phyloP scores from a whole-genome alignment of 2,888 invertebrate genomes.

The Nemotelus pantherinus region DNA sequence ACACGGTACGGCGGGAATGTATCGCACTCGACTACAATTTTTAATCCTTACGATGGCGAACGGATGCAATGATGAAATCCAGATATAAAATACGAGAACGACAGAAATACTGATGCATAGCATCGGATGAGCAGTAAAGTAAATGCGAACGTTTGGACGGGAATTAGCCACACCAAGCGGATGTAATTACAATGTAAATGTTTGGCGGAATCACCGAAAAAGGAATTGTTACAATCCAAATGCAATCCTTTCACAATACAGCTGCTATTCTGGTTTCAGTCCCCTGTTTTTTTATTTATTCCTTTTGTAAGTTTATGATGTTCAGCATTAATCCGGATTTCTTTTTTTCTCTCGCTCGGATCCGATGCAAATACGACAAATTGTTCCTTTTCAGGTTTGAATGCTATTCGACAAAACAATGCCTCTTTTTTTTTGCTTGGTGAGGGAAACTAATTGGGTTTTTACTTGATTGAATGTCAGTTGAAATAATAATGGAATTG shows the following conservation, averaged over 20 bases:
- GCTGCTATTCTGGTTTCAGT: neutral
- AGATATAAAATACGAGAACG: constrained; percentile 33
- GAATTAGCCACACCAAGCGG: constrained; percentile 44
- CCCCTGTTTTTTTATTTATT: neutral
- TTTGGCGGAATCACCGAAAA: constrained; percentile 28
- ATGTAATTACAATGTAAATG: constrained; percentile 46
- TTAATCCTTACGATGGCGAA: constrained; percentile 33
- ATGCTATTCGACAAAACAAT: neutral
- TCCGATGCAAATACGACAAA: neutral
- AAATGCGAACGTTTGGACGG: constrained; percentile 39
- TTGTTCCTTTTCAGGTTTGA: constrained; percentile 3
- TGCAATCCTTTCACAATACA: constrained; percentile 31
- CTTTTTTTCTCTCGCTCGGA: neutral
- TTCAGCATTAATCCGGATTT: neutral
- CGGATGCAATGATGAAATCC: constrained; percentile 32
- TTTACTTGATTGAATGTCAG: neutral
- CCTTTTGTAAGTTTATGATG: constrained; percentile 18
- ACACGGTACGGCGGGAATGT: neutral
- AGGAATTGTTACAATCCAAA: constrained; percentile 28
- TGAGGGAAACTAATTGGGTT: neutral
- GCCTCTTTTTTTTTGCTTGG: neutral
- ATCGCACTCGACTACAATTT: neutral
- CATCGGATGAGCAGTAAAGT: constrained; percentile 36
- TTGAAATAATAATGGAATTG: no score
- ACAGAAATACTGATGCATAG: constrained; percentile 37